These are phyloP conservation scores for Caenorhabditis macrosperma DNA, from an alignment of 2,888 invertebrate species.

Conservation along the genomic window DNA sequence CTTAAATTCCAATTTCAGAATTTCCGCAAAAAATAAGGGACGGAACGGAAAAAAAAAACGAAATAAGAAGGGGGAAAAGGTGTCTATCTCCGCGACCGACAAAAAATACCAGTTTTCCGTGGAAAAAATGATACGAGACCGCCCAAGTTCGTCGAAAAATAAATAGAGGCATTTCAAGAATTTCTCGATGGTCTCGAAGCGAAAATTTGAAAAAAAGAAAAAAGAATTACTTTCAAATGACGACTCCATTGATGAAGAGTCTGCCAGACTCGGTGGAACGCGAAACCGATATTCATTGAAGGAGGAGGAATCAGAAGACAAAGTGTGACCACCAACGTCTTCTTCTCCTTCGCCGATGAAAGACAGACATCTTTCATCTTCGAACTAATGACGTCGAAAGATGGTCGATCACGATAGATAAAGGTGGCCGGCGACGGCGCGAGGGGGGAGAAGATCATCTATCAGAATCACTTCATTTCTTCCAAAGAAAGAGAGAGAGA, in stretches of 20 bases:
- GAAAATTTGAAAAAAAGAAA: not conserved
- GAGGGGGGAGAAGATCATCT: conserved; percentile 33
- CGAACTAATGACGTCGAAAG: conserved; percentile 54
- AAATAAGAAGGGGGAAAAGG: not conserved
- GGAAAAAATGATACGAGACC: not conserved
- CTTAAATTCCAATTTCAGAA: too few relatives aligned
- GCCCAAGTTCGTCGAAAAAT: not conserved
- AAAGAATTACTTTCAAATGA: conserved; percentile 1
- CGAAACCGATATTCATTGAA: not conserved
- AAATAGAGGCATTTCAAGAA: not conserved
- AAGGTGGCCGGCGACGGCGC: not conserved
- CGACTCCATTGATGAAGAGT: not conserved
- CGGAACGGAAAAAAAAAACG: not conserved
- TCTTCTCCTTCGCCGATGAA: not conserved
- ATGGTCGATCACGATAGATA: conserved; percentile 45
- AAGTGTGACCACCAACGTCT: not conserved
- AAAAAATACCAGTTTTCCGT: not conserved
- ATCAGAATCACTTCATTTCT: conserved; percentile 31
- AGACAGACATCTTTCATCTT: conserved; percentile 40
- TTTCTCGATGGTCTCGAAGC: too few relatives aligned
- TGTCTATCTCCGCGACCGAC: too few relatives aligned
- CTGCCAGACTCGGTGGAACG: not conserved
- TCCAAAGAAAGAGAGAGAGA: not conserved
- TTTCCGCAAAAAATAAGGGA: not conserved
- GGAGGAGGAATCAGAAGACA: not conserved